phyloP scores from a whole-genome alignment of 30 jellyfish, hydroid and myxozoan species.

The Sanderia malayensis region DNA sequence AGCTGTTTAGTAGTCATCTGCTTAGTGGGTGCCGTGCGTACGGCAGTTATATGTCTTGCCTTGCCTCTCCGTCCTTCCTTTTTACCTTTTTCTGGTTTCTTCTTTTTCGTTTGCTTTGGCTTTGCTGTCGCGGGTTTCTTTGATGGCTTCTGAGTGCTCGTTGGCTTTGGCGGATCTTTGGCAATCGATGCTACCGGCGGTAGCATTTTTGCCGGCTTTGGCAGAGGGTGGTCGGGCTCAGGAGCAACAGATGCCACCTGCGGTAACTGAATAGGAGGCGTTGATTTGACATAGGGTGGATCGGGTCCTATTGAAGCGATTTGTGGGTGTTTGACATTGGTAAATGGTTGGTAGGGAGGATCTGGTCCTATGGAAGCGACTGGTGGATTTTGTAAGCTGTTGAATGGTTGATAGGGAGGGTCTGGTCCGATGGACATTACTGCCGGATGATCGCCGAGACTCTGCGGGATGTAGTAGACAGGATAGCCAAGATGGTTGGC shows the following conservation, averaged over 20 bases:
- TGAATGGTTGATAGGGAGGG: slow-evolving; percentile 62
- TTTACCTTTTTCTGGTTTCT: slow-evolving; percentile 16
- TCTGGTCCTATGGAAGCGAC: slow-evolving; percentile 68
- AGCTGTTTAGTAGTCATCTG: too few species aligned
- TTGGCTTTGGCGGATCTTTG: slow-evolving; percentile 41
- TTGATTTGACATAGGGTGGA: slow-evolving; percentile 31
- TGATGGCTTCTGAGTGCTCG: slow-evolving; percentile 37
- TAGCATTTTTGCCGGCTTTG: slow-evolving; percentile 17
- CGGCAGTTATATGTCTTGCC: slow-evolving; percentile 67
- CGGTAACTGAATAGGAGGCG: background rate
- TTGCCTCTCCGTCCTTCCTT: slow-evolving; percentile 11
- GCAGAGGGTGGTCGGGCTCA: slow-evolving; percentile 35
- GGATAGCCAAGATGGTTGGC: slow-evolving; percentile 46
- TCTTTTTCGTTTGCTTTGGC: slow-evolving; percentile 20
- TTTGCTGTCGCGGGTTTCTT: slow-evolving; percentile 23
- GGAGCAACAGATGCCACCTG: slow-evolving; percentile 63
- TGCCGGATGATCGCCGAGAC: slow-evolving; percentile 32
- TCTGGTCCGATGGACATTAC: slow-evolving; percentile 70
- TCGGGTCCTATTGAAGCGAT: slow-evolving; percentile 61
- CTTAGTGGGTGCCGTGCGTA: background rate
- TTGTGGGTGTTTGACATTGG: background rate
- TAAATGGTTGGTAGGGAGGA: slow-evolving; percentile 21
- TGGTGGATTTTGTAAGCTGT: slow-evolving; percentile 19
- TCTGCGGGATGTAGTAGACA: slow-evolving; percentile 53
- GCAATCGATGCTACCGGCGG: slow-evolving; percentile 44